Conservation (phyloP, 2,113 vertebrate species). For the Pangasianodon gigas region DNA sequence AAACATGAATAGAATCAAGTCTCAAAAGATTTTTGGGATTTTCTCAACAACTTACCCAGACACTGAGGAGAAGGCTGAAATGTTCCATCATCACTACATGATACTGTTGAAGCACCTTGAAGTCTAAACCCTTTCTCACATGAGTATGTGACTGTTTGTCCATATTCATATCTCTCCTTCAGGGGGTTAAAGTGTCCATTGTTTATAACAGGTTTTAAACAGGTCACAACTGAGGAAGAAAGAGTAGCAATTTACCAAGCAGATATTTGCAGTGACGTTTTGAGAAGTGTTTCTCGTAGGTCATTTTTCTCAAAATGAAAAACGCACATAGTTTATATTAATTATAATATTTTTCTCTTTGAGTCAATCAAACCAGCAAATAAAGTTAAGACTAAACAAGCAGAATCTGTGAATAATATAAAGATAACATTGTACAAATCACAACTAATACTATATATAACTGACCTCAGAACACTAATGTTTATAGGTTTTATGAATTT, state of each 20-base stretch:
- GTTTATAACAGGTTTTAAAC: neutral
- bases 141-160: rapidly evolving
- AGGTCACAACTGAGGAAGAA: neutral
- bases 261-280: no score
- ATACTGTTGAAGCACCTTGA: rapidly evolving
- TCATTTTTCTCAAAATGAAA: no score
- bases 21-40: neutral
- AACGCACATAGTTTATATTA: neutral
- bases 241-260: neutral
- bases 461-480: no score
- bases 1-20: neutral
- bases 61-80: constrained; percentile 1
- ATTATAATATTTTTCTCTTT: neutral
- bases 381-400: no score
- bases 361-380: no score
- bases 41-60: neutral
- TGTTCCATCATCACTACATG: constrained; percentile 48
- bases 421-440: no score
- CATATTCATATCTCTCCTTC: neutral
- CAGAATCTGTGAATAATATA: no score
- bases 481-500: no score
- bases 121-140: constrained; percentile 47
- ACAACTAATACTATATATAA: no score
- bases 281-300: no score
- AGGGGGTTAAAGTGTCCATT: neutral